Base-by-base conservation (phyloP, 2,888 invertebrate genomes). In the Graphium colonna region DNA sequence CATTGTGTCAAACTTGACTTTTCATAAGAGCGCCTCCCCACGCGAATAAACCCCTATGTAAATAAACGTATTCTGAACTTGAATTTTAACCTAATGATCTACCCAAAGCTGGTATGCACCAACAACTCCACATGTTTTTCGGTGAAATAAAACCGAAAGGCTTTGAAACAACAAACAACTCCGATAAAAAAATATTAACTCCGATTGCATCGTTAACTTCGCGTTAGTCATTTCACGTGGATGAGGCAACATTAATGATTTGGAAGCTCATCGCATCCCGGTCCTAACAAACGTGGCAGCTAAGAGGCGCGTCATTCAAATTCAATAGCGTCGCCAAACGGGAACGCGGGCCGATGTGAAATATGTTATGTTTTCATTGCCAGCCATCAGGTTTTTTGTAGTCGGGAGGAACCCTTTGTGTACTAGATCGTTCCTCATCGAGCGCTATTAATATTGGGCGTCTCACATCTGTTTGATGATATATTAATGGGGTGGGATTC, bases 401-500 rank as follows among this genome's bases (percentile, higher is more conserved):
- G 41, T 49, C 56, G 55, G 55, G n/a, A 57, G 57, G 57, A 57
- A 53, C 56, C 52, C 64, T 58, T 66, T 64, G 64, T 66, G 60
- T 56, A 60, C 59, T 60, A 48, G 60, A 63, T 65, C 61, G 64
- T 31, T 48, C 54, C 54, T 51, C 55, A 68, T 64, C 62, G 61
- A 66, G 66, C 63, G 67, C 67, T 67, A 73, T 73, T 75, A 73
- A 74, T 73, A 70, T 66, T 56, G 64, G 64, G 61, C 65, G 62
- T 61, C 67, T 65, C 67, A 69, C 75, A 76, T 77, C 73, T 75
- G 79, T 78, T 76, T 76, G 80, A 82, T 80, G 79, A 74, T 77
- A 82, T 82, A 84, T 84, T 82, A 82, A 82, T 82, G 75, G 79
- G 75, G 71, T 72, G 66, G 71, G 72, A 80, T 81, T 77, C 79